Evolutionary conservation across 2,113 vertebrate genomes (phyloP).

Genomic region (Tetrax tetrax): DNA sequence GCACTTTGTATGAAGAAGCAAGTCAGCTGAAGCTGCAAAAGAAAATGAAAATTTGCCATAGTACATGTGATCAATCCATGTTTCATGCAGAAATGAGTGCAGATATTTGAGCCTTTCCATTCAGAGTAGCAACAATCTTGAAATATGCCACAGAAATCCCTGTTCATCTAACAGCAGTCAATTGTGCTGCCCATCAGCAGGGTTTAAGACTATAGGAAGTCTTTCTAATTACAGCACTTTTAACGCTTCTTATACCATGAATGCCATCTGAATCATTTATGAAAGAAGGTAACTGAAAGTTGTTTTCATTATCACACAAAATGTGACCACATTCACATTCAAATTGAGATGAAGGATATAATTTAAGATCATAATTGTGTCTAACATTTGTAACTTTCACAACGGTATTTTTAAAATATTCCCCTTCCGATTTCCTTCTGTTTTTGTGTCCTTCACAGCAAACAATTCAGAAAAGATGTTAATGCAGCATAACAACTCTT

Average conservation of each 20-base stretch:
- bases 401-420: conserved; percentile 47
- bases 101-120: conserved; percentile 66
- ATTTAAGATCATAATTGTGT: conserved; percentile 24
- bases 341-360: conserved; percentile 23
- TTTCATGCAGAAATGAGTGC: conserved; percentile 70
- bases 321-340: conserved; percentile 8
- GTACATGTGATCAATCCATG: conserved; percentile 68
- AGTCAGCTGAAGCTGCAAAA: conserved; percentile 77
- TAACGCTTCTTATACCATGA: neutral
- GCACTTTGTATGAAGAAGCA: conserved; percentile 73
- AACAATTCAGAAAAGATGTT: conserved; percentile 74
- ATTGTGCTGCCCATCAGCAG: conserved; percentile 31
- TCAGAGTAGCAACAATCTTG: conserved; percentile 49
- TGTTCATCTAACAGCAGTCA: conserved; percentile 15
- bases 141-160: conserved; percentile 50
- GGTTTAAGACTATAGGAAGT: conserved; percentile 56
- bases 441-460: conserved; percentile 78
- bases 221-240: conserved; percentile 51
- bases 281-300: conserved; percentile 14
- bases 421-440: conserved; percentile 62
- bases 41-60: conserved; percentile 73
- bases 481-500: conserved; percentile 80
- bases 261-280: conserved; percentile 30
- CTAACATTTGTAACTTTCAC: conserved; percentile 37
- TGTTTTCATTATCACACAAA: conserved; percentile 52